These are phyloP conservation scores for Podarcis raffonei DNA, from an alignment of 2,113 vertebrate genomes.

Conservation along the genomic window DNA sequence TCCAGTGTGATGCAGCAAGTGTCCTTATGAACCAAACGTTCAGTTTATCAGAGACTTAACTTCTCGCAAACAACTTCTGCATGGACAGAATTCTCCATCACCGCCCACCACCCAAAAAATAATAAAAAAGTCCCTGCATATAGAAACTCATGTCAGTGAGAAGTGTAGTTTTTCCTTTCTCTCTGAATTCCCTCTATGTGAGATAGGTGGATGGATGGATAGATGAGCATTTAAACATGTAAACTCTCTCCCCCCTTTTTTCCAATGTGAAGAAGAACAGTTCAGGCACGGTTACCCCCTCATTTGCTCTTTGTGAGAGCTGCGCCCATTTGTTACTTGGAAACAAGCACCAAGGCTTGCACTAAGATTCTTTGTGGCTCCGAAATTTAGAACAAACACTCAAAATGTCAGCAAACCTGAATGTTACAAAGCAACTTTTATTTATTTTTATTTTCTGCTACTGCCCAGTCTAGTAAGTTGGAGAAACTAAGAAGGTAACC, in stretches of 20 bases:
- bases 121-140: neutral
- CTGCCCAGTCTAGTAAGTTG: neutral
- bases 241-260: neutral
- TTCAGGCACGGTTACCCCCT: neutral
- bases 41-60: neutral
- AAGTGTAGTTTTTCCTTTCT: neutral
- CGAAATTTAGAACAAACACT: conserved; percentile 44
- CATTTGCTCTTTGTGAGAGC: neutral
- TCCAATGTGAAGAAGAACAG: neutral
- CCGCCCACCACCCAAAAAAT: neutral
- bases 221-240: too few species aligned
- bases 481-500: conserved; percentile 32
- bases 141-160: neutral
- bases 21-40: neutral
- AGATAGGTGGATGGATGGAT: neutral
- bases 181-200: neutral
- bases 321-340: neutral
- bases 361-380: neutral
- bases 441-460: conserved; percentile 8
- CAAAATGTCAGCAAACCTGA: neutral
- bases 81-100: neutral
- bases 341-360: neutral
- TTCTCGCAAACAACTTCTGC: too few species aligned
- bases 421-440: neutral
- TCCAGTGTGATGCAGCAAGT: neutral